phyloP scores from a whole-genome alignment of 1,140 invertebrate genomes.

The Drosophila persimilis region DNA sequence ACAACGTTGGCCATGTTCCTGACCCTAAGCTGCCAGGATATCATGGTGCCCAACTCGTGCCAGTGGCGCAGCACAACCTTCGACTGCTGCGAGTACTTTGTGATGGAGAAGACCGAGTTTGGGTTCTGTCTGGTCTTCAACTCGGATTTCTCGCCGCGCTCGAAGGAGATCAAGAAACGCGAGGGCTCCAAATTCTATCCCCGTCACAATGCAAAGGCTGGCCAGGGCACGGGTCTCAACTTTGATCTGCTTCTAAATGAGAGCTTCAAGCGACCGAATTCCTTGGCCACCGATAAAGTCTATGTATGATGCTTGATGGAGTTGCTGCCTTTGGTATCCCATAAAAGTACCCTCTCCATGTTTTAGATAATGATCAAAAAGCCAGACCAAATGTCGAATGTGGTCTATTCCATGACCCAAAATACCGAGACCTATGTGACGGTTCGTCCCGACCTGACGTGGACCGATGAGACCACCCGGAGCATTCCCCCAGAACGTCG shows the following conservation, averaged over 20 bases:
- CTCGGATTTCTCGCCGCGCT: conserved; percentile 49
- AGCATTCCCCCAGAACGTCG: conserved; percentile 46
- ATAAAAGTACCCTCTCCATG: too few species aligned
- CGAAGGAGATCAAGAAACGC: conserved; percentile 21
- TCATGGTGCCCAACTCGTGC: conserved; percentile 46
- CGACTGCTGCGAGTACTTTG: conserved; percentile 68
- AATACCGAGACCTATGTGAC: conserved; percentile 70
- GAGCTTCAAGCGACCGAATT: conserved; percentile 50
- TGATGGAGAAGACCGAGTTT: conserved; percentile 65
- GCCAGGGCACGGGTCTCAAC: conserved; percentile 59
- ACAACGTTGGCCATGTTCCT: conserved; percentile 41
- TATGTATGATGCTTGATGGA: conserved; percentile 26
- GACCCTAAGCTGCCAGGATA: conserved; percentile 48
- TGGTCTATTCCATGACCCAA: conserved; percentile 61
- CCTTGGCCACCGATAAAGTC: conserved; percentile 57
- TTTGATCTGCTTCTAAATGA: conserved; percentile 53
- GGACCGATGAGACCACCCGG: conserved; percentile 55
- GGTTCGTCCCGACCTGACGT: conserved; percentile 63
- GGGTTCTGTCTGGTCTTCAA: conserved; percentile 69
- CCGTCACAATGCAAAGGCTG: conserved; percentile 64
- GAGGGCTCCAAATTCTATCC: conserved; percentile 59
- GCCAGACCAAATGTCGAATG: conserved; percentile 55
- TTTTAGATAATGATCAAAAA: conserved; percentile 72
- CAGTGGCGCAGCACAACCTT: conserved; percentile 55
- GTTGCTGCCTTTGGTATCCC: not conserved